Conservation (phyloP, 2,888 invertebrate species). For the Clunio marinus region DNA sequence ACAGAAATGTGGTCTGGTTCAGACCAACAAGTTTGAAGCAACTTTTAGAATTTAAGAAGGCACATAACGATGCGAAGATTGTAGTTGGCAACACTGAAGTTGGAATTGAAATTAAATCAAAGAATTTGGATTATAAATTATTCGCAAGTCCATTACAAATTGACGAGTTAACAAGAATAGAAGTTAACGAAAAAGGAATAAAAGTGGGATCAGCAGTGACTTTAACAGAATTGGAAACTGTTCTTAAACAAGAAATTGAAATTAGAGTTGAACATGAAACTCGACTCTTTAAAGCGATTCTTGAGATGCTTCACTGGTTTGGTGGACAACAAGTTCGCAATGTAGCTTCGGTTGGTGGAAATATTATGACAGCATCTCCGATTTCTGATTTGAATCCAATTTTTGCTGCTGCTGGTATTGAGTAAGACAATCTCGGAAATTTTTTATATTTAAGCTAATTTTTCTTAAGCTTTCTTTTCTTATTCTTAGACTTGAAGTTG, state of each 20-base stretch:
- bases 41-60: slow-evolving; percentile 63
- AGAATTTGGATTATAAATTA: slow-evolving; percentile 72
- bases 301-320: slow-evolving; percentile 89
- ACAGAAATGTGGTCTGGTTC: slow-evolving; percentile 67
- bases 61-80: slow-evolving; percentile 66
- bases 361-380: slow-evolving; percentile 92
- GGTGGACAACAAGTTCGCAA: slow-evolving; percentile 94
- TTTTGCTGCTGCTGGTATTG: slow-evolving; percentile 70
- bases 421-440: too few relatives aligned
- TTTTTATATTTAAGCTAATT: too few relatives aligned
- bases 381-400: slow-evolving; percentile 95
- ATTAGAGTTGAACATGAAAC: slow-evolving; percentile 56
- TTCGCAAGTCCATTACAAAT: slow-evolving; percentile 70
- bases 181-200: slow-evolving; percentile 56
- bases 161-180: slow-evolving; percentile 61
- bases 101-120: slow-evolving; percentile 87
- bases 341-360: slow-evolving; percentile 87
- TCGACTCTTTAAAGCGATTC: slow-evolving; percentile 63
- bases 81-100: slow-evolving; percentile 90
- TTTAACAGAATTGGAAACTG: slow-evolving; percentile 67
- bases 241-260: slow-evolving; percentile 57
- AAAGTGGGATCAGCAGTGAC: slow-evolving; percentile 76
- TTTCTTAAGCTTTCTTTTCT: too few relatives aligned
- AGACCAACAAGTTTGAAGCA: slow-evolving; percentile 65
- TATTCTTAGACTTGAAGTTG: slow-evolving; percentile 55